Base-by-base conservation (phyloP, 2,888 invertebrate genomes). In the Drosophila antonietae region DNA sequence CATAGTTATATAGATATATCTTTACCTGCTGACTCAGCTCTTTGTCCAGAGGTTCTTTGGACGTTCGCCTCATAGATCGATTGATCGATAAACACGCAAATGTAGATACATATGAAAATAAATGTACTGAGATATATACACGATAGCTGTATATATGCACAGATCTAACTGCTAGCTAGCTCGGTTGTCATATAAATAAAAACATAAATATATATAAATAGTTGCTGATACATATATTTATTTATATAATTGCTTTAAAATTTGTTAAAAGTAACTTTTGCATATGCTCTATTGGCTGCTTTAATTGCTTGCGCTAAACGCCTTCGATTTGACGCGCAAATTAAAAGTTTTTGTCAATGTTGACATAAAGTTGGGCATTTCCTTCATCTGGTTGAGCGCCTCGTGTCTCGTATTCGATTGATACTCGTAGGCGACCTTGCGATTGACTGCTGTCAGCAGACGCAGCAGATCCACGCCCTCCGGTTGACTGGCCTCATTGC, bases 281-380 rank as follows among this genome's bases (percentile, higher is more conserved):
- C 12, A 49, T 55, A 23, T 43, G 10, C 9, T 39, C n/a, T 46
- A 20, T 12, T 9, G 9, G 15, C 62, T 72, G 64, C 10, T 57
- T 75, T 73, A 70, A 52, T 37, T 39, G 46, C 44, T 60, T 58
- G 51, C 10, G 12, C 3, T 5, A 56, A 65, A 68, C 56, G 23
- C 67, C 49, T 72, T 83, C 39, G 65, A 76, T 68, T 92, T 92
- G 14, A 90, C 90, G 56, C 89, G 90, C 67, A 95, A 94, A 83
- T 93, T 93, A 55, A 95, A 92, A 23, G 93, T 92, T 85, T 95
- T 93, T 6, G 96, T 96, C 49, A 96, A 92, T 90, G 95, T 96
- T 35, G 95, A 95, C 31, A 95, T 94, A 68, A 96, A 94, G 67
- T 94, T 94, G 67, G 96, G 95, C 92, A 96, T 94, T 92, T 96